Conservation (phyloP, 2,888 invertebrate genomes). For the Zhuqinia jingwanae region DNA sequence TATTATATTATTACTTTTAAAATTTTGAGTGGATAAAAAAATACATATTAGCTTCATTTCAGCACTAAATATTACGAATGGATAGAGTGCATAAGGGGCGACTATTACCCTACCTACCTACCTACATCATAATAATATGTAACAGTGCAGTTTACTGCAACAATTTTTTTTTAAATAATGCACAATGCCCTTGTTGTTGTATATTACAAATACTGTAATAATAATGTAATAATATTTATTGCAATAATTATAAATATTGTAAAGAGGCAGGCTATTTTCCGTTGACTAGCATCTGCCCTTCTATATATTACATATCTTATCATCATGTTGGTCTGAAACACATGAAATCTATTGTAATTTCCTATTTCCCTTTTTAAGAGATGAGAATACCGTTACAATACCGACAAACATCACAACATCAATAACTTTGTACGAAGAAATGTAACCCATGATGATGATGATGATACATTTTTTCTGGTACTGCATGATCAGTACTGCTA, state of each 20-base stretch:
- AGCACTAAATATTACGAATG: background rate
- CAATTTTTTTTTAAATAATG: no score
- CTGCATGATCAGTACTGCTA: background rate
- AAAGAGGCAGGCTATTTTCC: slow-evolving; percentile 45
- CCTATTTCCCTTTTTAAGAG: slow-evolving; percentile 75
- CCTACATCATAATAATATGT: no score
- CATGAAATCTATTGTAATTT: slow-evolving; percentile 74
- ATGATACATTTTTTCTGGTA: background rate
- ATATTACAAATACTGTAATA: slow-evolving; percentile 13
- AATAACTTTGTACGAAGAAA: slow-evolving; percentile 24
- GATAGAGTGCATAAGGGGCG: no score
- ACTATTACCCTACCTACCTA: no score
- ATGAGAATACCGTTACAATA: slow-evolving; percentile 71
- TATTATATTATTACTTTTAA: no score
- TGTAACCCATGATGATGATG: background rate
- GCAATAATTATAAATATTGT: slow-evolving; percentile 40
- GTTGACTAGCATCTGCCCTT: no score
- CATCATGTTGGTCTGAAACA: slow-evolving; percentile 66
- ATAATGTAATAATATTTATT: no score
- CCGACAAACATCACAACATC: slow-evolving; percentile 54
- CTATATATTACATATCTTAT: no score
- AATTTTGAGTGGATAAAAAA: no score
- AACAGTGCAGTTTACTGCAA: no score
- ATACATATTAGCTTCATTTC: no score
- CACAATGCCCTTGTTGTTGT: background rate